These are phyloP conservation scores for Ceratosolen solmsi DNA, from an alignment of 1,140 invertebrate genomes.

Conservation along the genomic window DNA sequence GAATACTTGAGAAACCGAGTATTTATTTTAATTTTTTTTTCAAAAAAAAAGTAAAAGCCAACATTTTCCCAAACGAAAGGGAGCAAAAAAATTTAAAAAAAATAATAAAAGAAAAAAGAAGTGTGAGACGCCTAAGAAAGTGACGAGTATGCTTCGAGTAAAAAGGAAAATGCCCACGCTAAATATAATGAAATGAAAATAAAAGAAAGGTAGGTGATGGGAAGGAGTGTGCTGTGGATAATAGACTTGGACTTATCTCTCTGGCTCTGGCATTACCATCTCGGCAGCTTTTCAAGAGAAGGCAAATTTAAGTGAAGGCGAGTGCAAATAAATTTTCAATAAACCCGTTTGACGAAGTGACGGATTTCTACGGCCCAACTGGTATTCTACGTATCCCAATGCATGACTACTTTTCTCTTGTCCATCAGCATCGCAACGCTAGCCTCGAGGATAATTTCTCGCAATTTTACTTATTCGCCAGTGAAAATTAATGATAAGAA, in stretches of 20 bases:
- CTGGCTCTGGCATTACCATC: too few species aligned
- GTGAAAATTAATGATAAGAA: constrained; percentile 35
- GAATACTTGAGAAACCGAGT: too few species aligned
- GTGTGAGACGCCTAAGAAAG: too few species aligned
- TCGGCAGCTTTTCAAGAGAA: not conserved
- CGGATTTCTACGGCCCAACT: constrained; percentile 22
- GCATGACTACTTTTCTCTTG: constrained; percentile 10
- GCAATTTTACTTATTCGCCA: not conserved
- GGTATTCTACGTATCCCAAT: not conserved
- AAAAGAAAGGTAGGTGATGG: not conserved
- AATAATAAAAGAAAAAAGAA: too few species aligned
- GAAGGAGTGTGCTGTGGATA: not conserved
- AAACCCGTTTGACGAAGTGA: constrained; percentile 23
- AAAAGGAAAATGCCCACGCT: not conserved
- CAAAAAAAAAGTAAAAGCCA: too few species aligned
- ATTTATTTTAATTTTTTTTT: too few species aligned
- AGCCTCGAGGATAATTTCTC: not conserved
- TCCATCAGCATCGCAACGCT: not conserved
- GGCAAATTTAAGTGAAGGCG: too few species aligned
- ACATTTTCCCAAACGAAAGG: too few species aligned
- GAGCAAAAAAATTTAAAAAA: too few species aligned
- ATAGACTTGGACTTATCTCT: not conserved
- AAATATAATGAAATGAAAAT: too few species aligned
- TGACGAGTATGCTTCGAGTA: too few species aligned
- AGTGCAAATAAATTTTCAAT: constrained; percentile 28